These are phyloP conservation scores for Mythimna vitellina DNA, from an alignment of 2,888 invertebrate species.

Conservation along the genomic window DNA sequence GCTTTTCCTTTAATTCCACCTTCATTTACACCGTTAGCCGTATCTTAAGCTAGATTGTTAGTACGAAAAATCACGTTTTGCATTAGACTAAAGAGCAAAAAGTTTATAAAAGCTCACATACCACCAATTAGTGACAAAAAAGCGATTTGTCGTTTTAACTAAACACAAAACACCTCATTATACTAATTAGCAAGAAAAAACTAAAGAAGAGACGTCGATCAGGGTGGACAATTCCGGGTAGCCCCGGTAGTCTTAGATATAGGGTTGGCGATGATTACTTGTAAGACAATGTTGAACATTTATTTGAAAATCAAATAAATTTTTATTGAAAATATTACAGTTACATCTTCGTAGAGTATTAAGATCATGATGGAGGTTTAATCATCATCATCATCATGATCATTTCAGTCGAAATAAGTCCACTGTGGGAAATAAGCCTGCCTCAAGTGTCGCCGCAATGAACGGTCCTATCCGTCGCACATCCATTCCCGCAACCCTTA, in stretches of 20 bases:
- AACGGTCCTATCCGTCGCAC: too few species aligned
- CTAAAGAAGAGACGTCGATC: constrained; percentile 78
- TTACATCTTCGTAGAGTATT: not conserved
- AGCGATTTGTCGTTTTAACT: constrained; percentile 59
- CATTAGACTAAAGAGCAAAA: constrained; percentile 34
- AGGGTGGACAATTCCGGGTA: constrained; percentile 79
- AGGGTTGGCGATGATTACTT: constrained; percentile 54
- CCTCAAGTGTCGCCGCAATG: too few species aligned
- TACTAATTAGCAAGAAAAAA: constrained; percentile 86
- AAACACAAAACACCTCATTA: constrained; percentile 82
- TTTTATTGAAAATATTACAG: too few species aligned
- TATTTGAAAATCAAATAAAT: not conserved
- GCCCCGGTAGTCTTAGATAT: constrained; percentile 62
- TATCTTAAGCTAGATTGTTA: constrained; percentile 35
- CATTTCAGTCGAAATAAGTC: too few species aligned
- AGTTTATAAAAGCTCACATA: constrained; percentile 48
- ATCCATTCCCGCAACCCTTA: too few species aligned
- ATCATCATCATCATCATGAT: too few species aligned
- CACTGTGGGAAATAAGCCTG: too few species aligned
- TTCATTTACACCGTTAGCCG: constrained; percentile 46
- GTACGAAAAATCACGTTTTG: constrained; percentile 47
- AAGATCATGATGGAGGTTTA: not conserved
- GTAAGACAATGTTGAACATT: not conserved
- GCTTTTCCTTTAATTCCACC: constrained; percentile 25
- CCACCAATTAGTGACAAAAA: constrained; percentile 71